Percentiles rank a stretch among this genome's conserved stretches.
Conservation (phyloP, 1,140 invertebrate genomes). For the Drosophila sturtevanti region DNA sequence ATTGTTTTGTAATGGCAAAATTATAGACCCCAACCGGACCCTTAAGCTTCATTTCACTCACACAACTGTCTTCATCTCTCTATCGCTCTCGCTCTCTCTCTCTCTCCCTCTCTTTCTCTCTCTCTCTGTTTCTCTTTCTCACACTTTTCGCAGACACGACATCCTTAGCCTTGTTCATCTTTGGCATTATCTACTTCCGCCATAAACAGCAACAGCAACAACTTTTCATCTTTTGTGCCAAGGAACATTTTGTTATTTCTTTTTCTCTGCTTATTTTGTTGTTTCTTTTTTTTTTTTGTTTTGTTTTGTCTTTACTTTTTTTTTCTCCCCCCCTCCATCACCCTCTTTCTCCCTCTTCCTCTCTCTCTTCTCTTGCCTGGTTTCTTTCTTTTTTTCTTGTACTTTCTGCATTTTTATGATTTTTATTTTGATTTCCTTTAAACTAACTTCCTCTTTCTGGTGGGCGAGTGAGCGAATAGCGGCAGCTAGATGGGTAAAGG, state of each 20-base stretch:
- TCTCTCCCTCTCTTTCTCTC: conserved; percentile 4
- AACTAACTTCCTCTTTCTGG: conserved; percentile 59
- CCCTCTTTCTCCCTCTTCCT: not conserved
- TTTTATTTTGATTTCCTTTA: conserved; percentile 81
- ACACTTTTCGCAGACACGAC: conserved; percentile 35
- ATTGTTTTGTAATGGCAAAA: conserved; percentile 81
- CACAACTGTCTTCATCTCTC: conserved; percentile 1
- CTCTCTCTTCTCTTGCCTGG: not conserved
- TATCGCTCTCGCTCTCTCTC: not conserved
- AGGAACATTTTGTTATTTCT: conserved; percentile 40
- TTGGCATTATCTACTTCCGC: conserved; percentile 80
- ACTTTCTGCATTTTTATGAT: conserved; percentile 79
- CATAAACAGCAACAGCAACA: conserved; percentile 80
- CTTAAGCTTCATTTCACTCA: conserved; percentile 68
- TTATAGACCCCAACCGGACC: conserved; percentile 72
- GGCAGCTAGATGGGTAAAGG: not conserved
- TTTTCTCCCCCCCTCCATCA: not conserved
- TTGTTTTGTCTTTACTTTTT: conserved; percentile 9
- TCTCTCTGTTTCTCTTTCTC: conserved; percentile 8
- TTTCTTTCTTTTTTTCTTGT: conserved; percentile 47
- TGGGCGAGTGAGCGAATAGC: not conserved
- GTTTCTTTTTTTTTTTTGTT: conserved; percentile 50
- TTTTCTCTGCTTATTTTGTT: no score
- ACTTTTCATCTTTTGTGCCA: conserved; percentile 80
- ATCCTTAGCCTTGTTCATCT: conserved; percentile 71